Base-by-base conservation (phyloP, 2,797 vertebrate species). In the Acanthiza pusilla region DNA sequence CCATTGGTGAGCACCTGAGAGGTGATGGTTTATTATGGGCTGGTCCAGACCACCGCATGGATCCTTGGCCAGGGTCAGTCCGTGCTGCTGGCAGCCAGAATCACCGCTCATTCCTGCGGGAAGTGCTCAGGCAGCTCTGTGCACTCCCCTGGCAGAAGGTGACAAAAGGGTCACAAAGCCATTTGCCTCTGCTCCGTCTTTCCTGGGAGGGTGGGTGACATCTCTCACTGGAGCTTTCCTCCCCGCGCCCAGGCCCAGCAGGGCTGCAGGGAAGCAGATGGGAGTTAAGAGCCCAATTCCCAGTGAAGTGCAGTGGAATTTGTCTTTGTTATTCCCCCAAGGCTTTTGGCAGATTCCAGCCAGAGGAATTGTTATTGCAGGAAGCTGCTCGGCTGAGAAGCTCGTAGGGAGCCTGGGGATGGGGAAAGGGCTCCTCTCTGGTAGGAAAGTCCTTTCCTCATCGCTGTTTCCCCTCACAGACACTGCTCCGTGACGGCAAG, bases 401-500 rank as follows among this genome's bases (percentile, higher is more conserved):
- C 47, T 55, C 5, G 0, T 3, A 3, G 0, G 13, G 72, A 63
- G 61, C 67, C 54, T 45, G 61, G 43, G 38, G 36, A 42, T 7
- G 43, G 51, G 25, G 5, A 50, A 25, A 43, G 30, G 38, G 9
- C 18, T 14, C 9, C n/a, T 72, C 29, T 66, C 22, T 9, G 2
- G 13, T 2, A 36, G 29, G 32, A 57, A 82, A 13, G 16, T 32
- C 51, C 71, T 83, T 51, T 43, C 55, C 42, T 92, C 65, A 73
- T 7, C 45, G 23, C 32, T 10, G 2, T 63, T 72, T 79, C 29
- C 36, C 57, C 55, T 57, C 93, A 5, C 97, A 99, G 99, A 99
- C 99, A 0, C 98, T 99, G 80, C 98, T 99, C 53, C 98, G 98
- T 4, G 99, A 99, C 0, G 99, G 99, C 48, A 99, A 98, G 92